Base-by-base conservation (phyloP, 1,140 invertebrate genomes). In the Triops longicaudatus region DNA sequence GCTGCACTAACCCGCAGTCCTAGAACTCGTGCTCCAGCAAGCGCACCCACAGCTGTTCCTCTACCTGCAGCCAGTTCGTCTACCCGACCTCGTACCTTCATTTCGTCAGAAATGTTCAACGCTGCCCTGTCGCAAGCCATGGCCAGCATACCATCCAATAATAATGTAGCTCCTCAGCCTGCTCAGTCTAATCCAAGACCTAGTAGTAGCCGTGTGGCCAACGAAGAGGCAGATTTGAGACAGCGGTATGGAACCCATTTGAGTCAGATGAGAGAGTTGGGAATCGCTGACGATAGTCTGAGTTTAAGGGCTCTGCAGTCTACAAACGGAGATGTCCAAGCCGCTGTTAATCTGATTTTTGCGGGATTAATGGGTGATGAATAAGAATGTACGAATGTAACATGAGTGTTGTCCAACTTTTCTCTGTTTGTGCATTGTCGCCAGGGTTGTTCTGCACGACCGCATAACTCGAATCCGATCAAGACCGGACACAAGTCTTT, bases 321-420 rank as follows among this genome's bases (percentile, higher is more conserved):
- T 7, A 86, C 86, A 27, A 84, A 83, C 73, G 86, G 86, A 50
- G 85, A 87, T 78, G 82, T 87, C 10, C 83, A 86, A 71, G 83
- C 84, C 43, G 86, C 86, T 26, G 76, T 86, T 1, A 85, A 86
- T 77, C 81, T 86, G 31, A 84, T 87, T 73, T 86, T 86, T 82
- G 85, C 84, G 26, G 81, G 82, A 73, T 79, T 79, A 77, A 79
- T 81, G 79, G 80, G 79, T 17, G 79, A 81, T 77, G 77, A 77
- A 72, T 76, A 78, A 73, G 27, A 71, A 76, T 73, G 3, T 12
- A 44, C 17, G 17, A 44, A 44, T 12, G 43, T 44, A 44, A 44
- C 1, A 1, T 44, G 43, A 44, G 17, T 44, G 43, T 44, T 12
- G 43, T 1, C 17, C 4, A n/a, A n/a, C n/a, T n/a, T n/a, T n/a